These are phyloP conservation scores for Harlomillsia oculata DNA, from an alignment of 1,140 invertebrate genomes.

Conservation along the genomic window DNA sequence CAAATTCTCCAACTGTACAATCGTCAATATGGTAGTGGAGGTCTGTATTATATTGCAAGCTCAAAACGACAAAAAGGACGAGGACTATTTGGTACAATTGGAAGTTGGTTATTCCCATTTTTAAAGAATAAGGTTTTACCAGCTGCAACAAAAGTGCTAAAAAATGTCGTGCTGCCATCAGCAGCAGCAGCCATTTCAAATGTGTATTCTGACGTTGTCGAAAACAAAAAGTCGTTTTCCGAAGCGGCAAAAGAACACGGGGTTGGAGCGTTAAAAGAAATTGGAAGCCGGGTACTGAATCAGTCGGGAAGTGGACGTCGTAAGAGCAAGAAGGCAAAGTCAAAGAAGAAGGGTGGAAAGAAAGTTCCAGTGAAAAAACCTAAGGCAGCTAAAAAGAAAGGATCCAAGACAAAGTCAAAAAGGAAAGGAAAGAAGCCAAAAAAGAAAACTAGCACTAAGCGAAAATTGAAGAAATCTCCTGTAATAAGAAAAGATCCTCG, in stretches of 20 bases:
- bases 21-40: too few relatives aligned
- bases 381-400: background rate
- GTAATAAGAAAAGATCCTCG: too few relatives aligned
- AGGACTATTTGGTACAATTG: too few relatives aligned
- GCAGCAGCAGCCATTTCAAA: background rate
- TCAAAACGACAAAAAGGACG: too few relatives aligned
- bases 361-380: background rate
- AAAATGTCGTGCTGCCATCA: slow-evolving; percentile 1
- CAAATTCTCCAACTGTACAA: too few relatives aligned
- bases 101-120: too few relatives aligned
- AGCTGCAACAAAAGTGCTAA: too few relatives aligned
- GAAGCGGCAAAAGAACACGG: background rate
- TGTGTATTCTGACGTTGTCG: background rate
- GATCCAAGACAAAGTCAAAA: slow-evolving; percentile 1
- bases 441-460: too few relatives aligned
- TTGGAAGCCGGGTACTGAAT: background rate
- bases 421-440: too few relatives aligned
- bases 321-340: background rate
- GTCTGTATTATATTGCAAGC: too few relatives aligned
- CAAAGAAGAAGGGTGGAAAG: background rate
- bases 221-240: background rate
- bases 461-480: too few relatives aligned
- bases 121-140: too few relatives aligned
- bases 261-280: slow-evolving; percentile 6
- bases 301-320: slow-evolving; percentile 5